phyloP scores from a whole-genome alignment of 2,888 invertebrate genomes.

The Andrena trimmerana region DNA sequence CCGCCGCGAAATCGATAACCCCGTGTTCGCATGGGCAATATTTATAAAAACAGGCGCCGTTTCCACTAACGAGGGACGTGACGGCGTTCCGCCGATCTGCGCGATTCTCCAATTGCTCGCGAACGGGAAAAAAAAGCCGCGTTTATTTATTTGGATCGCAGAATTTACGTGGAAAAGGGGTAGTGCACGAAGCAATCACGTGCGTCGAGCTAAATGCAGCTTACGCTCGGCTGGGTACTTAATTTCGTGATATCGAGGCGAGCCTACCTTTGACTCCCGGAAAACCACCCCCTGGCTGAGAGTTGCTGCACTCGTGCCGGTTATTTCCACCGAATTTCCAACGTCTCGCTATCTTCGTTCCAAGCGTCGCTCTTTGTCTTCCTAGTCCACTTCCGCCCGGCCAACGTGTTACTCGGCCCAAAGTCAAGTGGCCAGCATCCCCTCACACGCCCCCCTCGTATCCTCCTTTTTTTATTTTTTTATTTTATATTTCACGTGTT shows the following conservation, averaged over 20 bases:
- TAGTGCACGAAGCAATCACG: slow-evolving; percentile 20
- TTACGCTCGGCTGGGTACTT: slow-evolving; percentile 17
- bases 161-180: neutral
- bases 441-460: slow-evolving; percentile 38
- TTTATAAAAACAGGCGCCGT: slow-evolving; percentile 18
- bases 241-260: slow-evolving; percentile 24
- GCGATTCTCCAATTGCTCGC: neutral
- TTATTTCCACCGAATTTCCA: slow-evolving; percentile 16
- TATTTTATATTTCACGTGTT: slow-evolving; percentile 32
- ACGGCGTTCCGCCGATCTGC: neutral
- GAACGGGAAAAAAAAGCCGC: too few relatives aligned
- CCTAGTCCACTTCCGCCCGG: slow-evolving; percentile 34
- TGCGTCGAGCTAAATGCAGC: slow-evolving; percentile 10
- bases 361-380: slow-evolving; percentile 24
- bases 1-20: slow-evolving; percentile 33
- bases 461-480: slow-evolving; percentile 6
- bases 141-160: slow-evolving; percentile 3
- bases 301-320: neutral
- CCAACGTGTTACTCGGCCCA: slow-evolving; percentile 47
- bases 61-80: neutral
- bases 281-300: neutral
- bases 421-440: slow-evolving; percentile 62
- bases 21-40: slow-evolving; percentile 16
- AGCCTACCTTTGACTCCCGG: neutral
- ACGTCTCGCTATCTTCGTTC: slow-evolving; percentile 8